Evolutionary conservation across 2,888 invertebrate genomes (phyloP), one percentile per base, ranked within the genome.

Genomic region (Deroplatys truncata): DNA sequence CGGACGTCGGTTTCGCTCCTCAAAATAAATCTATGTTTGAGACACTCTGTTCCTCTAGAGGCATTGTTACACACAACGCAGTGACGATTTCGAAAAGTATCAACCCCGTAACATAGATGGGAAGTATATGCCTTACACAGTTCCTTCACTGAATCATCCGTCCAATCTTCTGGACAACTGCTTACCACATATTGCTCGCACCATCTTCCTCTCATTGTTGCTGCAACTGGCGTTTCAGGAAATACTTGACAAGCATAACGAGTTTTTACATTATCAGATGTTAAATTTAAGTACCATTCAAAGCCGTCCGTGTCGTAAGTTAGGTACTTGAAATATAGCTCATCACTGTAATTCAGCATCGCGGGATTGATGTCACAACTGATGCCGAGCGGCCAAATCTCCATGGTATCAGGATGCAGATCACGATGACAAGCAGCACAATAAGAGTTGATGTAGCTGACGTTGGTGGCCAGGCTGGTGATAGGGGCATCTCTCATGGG

Each of bases 391-490:
- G 43, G 3, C 87, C 87, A 87, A n/a, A 83, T 31, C 4, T 83
- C 4, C 56, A 72, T 72, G n/a, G 13, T 35, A 13, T 28, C 83
- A 13, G 43, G 82, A 43, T 20, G n/a, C 25, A 83, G 82, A 29
- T 87, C 87, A 3, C 28, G 25, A 83, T 87, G 87, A 31, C 87
- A 87, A 7, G 82, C 29, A n/a, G 87, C 87, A 28, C 87, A 87
- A n/a, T 87, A 83, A 28, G 82, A 82, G 83, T 87, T 87, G 35
- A 82, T 4, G n/a, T 87, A 87, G 13, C 35, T 87, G 28, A 87
- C 29, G 83, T 87, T 87, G 31, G 87, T 87, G 16, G 13, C n/a
- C 15, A n/a, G n/a, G 31, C 87, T 87, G 10, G 87, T 87, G 20
- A 87, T 16, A 35, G 87, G 87, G 10, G 31, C 29, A 10, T 87